Percentiles rank a stretch among this genome's conserved stretches.
These are phyloP conservation scores for Seladonia tumulorum DNA, from an alignment of 2,888 invertebrate genomes.

Conservation along the genomic window DNA sequence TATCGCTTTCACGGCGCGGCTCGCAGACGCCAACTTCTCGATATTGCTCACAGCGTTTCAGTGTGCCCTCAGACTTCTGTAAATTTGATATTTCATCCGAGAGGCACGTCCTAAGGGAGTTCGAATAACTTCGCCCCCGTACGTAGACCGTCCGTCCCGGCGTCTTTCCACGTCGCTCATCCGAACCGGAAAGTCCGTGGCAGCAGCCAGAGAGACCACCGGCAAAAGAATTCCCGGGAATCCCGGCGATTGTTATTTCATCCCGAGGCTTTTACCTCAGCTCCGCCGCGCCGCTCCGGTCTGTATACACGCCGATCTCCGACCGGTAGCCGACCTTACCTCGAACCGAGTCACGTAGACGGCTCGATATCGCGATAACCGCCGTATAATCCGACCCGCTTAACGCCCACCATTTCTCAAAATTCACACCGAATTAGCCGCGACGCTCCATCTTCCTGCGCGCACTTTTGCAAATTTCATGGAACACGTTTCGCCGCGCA, in stretches of 20 bases:
- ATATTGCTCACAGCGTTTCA: constrained; percentile 39
- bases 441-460: constrained; percentile 43
- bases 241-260: constrained; percentile 41
- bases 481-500: neutral
- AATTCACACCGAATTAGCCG: constrained; percentile 37
- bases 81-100: constrained; percentile 64
- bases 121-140: constrained; percentile 29
- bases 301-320: neutral
- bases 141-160: neutral
- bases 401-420: constrained; percentile 18
- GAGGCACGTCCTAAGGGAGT: constrained; percentile 51
- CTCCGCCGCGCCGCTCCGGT: neutral
- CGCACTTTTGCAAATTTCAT: constrained; percentile 55
- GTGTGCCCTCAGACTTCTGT: constrained; percentile 41
- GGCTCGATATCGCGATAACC: constrained; percentile 16
- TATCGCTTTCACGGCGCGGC: constrained; percentile 12
- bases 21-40: constrained; percentile 48
- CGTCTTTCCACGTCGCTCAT: constrained; percentile 14
- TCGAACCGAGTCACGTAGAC: neutral
- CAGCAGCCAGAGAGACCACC: neutral
- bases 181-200: neutral
- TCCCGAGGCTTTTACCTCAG: neutral
- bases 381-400: constrained; percentile 3
- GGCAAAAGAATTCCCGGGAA: constrained; percentile 9
- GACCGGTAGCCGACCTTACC: neutral